Evolutionary conservation across 2,797 vertebrate genomes (phyloP).

Genomic region (Oreonectes daqikongensis): DNA sequence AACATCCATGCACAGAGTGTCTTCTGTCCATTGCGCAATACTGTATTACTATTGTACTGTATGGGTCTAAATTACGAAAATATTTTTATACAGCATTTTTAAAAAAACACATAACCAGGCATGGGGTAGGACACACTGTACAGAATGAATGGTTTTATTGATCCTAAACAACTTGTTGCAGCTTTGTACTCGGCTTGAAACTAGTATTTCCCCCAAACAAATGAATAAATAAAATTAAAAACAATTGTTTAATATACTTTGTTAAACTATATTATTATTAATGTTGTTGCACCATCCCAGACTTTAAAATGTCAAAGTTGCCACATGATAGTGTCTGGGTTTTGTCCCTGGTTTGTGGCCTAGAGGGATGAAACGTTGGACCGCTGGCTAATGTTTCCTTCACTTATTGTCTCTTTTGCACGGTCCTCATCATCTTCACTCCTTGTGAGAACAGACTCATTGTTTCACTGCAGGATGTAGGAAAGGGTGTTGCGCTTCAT

Average conservation of each 20-base stretch:
- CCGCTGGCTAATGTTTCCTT: not conserved
- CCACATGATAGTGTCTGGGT: not conserved
- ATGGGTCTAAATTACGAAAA: not conserved
- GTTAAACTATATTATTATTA: no score
- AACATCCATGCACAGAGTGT: not conserved
- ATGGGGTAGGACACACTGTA: no score
- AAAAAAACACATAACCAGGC: no score
- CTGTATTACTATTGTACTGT: not conserved
- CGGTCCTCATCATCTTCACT: not conserved
- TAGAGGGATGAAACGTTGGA: not conserved
- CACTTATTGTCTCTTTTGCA: slow-evolving; percentile 8
- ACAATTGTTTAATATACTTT: no score
- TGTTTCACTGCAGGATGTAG: slow-evolving; percentile 79
- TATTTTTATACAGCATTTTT: no score
- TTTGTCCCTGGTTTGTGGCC: not conserved
- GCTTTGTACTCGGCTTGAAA: no score
- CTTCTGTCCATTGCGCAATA: not conserved
- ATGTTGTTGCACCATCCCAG: no score
- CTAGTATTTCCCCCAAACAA: no score
- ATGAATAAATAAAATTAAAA: no score
- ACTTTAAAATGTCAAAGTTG: not conserved
- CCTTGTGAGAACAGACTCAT: slow-evolving; percentile 60
- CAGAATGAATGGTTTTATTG: no score
- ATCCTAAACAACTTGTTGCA: no score
- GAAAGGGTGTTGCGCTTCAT: slow-evolving; percentile 75